Evolutionary conservation across 2,888 invertebrate species (phyloP), one percentile per base, ranked within the genome.

Genomic region (Criorhina ranunculi): DNA sequence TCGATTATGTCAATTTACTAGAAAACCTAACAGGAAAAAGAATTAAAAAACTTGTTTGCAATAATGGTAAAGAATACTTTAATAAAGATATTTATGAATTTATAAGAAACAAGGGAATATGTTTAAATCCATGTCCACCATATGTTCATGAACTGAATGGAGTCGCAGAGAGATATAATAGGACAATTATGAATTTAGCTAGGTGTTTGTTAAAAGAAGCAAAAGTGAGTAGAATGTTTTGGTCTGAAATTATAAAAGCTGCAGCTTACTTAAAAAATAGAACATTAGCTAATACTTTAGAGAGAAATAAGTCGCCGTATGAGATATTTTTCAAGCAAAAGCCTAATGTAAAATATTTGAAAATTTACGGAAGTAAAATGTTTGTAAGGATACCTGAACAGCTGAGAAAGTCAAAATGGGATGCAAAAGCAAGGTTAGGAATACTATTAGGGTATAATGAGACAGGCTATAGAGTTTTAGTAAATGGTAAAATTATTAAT

Each of bases 251-350:
- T 42, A 44, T 79, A 44, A 55, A 44, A 37, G 55, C 62, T 5
- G 42, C 70, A 9, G 51, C 72, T 6, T 79, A 64, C 11, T 37
- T 79, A 17, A 70, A 70, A 31, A 83, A 78, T 88, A 24, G 64
- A n/a, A 72, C 64, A 35, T 49, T 73, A 29, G 49, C 78, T 5
- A 69, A 72, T 64, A 72, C 79, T 2, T 11, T 78, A 49, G 40
- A 55, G 40, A 19, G n/a, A 49, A 62, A 62, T 8, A 67, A 69
- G 15, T 51, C 59, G 0, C 59, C 69, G 11, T 64, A 55, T 40
- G 76, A 51, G 12, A 75, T 66, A 53, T 75, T 62, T 66, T 62
- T 62, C 12, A 37, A 37, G 17, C 35, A 33, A 49, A 62, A 73
- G 3, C 62, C 62, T 3, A 44, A 75, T 44, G 42, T 75, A 15